Conservation (phyloP, 2,113 vertebrate species). For the human (Homo sapiens) region GRCh38 chr1:82644501-82645000, state of each 20-base stretch:
- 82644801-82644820: background rate
- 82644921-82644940: background rate
- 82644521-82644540: background rate
- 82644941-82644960: background rate
- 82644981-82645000: background rate
- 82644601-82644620: background rate
- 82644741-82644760: background rate
- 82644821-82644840: background rate
- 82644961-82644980: background rate
- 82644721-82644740: background rate
- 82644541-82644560: background rate
- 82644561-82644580: background rate
- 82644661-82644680: constrained; percentile 7
- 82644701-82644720: background rate
- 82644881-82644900: background rate
- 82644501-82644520: background rate
- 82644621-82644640: background rate
- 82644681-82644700: background rate
- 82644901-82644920: background rate
- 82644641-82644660: constrained; percentile 22
- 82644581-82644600: background rate
- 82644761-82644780: background rate
- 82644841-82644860: background rate
- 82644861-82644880: background rate
- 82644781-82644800: background rate